Evolutionary conservation across 2,113 vertebrate species (phyloP).

Genomic region (Hyperopisus bebe): DNA sequence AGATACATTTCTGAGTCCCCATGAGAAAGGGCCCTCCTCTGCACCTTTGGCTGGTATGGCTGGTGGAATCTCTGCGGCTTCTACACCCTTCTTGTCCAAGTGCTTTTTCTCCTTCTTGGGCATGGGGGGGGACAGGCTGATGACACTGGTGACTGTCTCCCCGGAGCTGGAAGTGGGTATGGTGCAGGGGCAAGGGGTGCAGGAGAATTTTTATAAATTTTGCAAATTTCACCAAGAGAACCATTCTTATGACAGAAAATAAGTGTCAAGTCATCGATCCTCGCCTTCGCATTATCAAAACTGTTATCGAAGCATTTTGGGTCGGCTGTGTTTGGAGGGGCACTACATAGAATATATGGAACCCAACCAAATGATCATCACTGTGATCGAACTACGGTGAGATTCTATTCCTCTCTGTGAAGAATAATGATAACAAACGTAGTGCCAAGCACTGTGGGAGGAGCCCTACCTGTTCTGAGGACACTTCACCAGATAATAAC

Average conservation of each 20-base stretch:
- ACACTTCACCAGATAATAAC: conserved; percentile 83
- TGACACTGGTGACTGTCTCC: conserved; percentile 78
- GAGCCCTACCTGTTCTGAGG: conserved; percentile 80
- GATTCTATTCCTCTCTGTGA: neutral
- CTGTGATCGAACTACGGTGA: neutral
- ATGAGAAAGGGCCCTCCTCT: neutral
- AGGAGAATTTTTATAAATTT: neutral
- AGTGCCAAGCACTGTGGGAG: neutral
- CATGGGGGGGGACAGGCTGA: conserved; percentile 72
- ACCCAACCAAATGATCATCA: neutral
- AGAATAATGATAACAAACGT: neutral
- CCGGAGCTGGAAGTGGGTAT: conserved; percentile 66
- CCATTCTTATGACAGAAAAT: neutral
- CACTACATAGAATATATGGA: neutral
- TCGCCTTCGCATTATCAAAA: neutral
- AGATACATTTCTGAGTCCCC: neutral
- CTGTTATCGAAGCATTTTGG: neutral
- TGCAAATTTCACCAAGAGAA: neutral
- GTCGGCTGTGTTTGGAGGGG: neutral
- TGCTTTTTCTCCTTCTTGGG: conserved; percentile 75
- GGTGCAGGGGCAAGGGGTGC: neutral
- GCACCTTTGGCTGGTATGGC: conserved; percentile 89
- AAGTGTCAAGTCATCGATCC: neutral
- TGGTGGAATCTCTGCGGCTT: conserved; percentile 69
- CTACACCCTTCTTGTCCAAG: conserved; percentile 58